Percentiles rank a stretch among this genome's conserved stretches.
These are phyloP conservation scores for Adelosebastes latens DNA, from an alignment of 2,797 vertebrate species.

Conservation along the genomic window DNA sequence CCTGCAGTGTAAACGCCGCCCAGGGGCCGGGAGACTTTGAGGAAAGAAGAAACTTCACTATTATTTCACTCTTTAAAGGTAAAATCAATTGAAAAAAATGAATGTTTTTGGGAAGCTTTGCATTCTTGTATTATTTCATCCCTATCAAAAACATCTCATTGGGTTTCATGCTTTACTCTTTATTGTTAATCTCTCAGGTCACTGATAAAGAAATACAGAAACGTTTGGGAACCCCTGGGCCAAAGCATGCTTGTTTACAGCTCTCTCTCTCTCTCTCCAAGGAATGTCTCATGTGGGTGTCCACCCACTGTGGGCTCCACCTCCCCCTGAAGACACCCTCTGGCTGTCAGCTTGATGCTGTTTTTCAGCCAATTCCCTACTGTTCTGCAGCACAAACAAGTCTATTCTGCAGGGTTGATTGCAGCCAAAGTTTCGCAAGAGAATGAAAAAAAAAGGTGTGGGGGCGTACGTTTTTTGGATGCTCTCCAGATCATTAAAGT, in stretches of 20 bases:
- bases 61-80: not conserved
- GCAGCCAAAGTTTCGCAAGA: conserved; percentile 65
- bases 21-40: too few species aligned
- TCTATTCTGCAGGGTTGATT: conserved; percentile 50
- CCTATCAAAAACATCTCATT: not conserved
- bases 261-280: conserved; percentile 16
- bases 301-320: conserved; percentile 49
- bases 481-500: conserved; percentile 77
- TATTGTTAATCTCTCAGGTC: not conserved
- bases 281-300: conserved; percentile 74
- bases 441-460: conserved; percentile 42
- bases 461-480: conserved; percentile 60
- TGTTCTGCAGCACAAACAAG: conserved; percentile 66
- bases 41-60: not conserved
- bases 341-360: conserved; percentile 42
- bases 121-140: not conserved
- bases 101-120: not conserved
- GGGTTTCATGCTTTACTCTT: not conserved
- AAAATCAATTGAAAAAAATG: not conserved
- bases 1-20: not conserved
- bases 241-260: conserved; percentile 56
- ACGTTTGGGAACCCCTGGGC: conserved; percentile 16
- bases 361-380: conserved; percentile 57
- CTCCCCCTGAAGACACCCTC: conserved; percentile 48
- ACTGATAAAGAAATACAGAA: not conserved